phyloP scores from a whole-genome alignment of 2,797 vertebrate genomes.

The Lacerta viridis region DNA sequence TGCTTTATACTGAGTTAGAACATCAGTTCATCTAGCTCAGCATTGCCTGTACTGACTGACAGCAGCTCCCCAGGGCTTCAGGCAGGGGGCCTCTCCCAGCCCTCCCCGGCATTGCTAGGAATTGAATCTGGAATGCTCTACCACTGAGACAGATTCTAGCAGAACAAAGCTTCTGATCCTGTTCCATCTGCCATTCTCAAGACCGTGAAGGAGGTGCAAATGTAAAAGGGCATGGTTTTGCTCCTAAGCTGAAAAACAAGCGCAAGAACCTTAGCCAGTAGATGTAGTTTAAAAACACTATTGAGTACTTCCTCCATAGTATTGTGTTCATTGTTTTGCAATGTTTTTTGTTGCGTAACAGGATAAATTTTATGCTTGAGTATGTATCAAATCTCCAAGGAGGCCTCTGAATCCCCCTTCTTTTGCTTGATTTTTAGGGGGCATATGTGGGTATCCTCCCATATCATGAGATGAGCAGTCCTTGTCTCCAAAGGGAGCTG shows the following conservation, averaged over 20 bases:
- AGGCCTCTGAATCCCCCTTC: neutral
- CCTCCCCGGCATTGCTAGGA: too few species aligned
- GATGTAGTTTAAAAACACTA: neutral
- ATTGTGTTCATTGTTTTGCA: neutral
- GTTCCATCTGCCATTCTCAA: neutral
- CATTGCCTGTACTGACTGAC: too few species aligned
- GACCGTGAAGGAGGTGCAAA: neutral
- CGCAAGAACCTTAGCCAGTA: neutral
- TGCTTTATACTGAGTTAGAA: too few species aligned
- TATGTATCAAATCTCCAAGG: neutral
- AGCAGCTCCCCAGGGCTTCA: too few species aligned
- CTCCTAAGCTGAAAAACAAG: neutral
- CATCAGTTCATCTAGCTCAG: too few species aligned
- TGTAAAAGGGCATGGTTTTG: neutral
- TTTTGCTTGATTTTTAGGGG: neutral
- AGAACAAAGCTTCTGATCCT: too few species aligned
- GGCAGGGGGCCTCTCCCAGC: too few species aligned
- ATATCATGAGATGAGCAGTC: neutral
- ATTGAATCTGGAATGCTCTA: too few species aligned
- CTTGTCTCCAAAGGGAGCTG: neutral
- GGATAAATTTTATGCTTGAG: neutral
- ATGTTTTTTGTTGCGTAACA: slow-evolving; percentile 7
- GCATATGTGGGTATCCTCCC: neutral
- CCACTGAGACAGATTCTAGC: too few species aligned
- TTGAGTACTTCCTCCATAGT: neutral